Base-by-base conservation (phyloP, 2,888 invertebrate species). In the Ophion ellenae region DNA sequence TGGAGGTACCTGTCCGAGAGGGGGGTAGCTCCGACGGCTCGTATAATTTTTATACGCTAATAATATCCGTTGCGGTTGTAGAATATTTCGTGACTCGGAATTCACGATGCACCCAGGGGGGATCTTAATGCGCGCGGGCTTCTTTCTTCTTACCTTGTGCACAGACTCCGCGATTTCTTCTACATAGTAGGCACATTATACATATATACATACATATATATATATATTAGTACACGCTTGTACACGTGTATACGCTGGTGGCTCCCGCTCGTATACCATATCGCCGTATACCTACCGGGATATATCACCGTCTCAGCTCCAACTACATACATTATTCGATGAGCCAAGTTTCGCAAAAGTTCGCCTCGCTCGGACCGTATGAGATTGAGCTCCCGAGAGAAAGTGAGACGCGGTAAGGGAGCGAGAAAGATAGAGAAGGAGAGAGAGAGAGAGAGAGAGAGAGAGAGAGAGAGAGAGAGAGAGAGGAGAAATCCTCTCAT, bases 41-140 rank as follows among this genome's bases (percentile, higher is more conserved):
- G 40, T 82, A 77, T 77, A 69, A 79, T 79, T 83, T 74, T 79
- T 84, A 80, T 80, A 61, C 57, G 59, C 59, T 75, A 78, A 82
- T 82, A 80, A 79, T 82, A 67, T 79, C 59, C 79, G 75, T 79
- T 79, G 79, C 75, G 82, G 79, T 82, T 81, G 75, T 82, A 79
- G 70, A 40, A 40, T 69, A 82, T 85, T 79, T 85, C 85, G 85
- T 85, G 85, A 85, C 82, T 85, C 67, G 47, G 78, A 82, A 85
- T 82, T 79, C 82, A 71, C 69, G 85, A 82, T 85, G 82, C 85
- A 82, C 79, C 85, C 79, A 79, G 79, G 75, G 79, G 66, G 53
- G 24, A 75, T 82, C 79, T 66, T 85, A 79, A 82, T 82, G 40
- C 40, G 9, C 40, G 78, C 74, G 64, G 75, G 28, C n/a, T 66